phyloP scores from a whole-genome alignment of 2,797 vertebrate genomes.

The Iguana delicatissima region DNA sequence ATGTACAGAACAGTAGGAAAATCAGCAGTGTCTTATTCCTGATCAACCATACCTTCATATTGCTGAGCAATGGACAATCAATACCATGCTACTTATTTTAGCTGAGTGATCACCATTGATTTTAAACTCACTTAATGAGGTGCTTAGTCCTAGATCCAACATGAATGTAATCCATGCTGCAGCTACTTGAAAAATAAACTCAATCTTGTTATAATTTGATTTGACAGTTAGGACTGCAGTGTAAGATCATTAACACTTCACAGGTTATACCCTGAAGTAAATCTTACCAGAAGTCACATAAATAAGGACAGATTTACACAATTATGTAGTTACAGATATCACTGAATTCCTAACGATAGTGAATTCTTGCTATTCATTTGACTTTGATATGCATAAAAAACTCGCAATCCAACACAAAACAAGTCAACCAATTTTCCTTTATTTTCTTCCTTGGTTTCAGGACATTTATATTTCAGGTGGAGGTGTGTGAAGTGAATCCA shows the following conservation, averaged over 20 bases:
- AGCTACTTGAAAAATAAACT: conserved; percentile 75
- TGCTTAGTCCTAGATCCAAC: conserved; percentile 63
- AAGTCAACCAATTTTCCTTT: conserved; percentile 72
- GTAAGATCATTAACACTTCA: conserved; percentile 80
- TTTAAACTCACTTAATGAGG: conserved; percentile 57
- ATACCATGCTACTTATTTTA: conserved; percentile 57
- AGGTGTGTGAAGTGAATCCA: conserved; percentile 64
- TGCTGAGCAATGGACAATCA: conserved; percentile 32
- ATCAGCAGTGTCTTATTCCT: neutral
- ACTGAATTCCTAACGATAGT: conserved; percentile 72
- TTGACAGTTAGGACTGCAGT: conserved; percentile 74
- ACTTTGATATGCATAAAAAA: conserved; percentile 77
- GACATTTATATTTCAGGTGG: conserved; percentile 77
- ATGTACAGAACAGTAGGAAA: conserved; percentile 13
- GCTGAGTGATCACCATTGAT: conserved; percentile 55
- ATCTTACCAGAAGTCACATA: conserved; percentile 78
- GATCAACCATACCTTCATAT: conserved; percentile 31
- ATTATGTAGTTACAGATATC: conserved; percentile 76
- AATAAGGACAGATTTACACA: conserved; percentile 79
- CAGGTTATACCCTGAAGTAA: conserved; percentile 79
- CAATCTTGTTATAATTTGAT: conserved; percentile 72
- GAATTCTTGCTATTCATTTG: conserved; percentile 75
- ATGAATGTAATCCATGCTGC: conserved; percentile 69
- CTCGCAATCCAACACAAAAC: conserved; percentile 73
- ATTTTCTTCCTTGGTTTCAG: conserved; percentile 77